Evolutionary conservation across 2,888 invertebrate genomes (phyloP), one percentile per base, ranked within the genome.

Genomic region (Acanthococcus lagerstroemiae): DNA sequence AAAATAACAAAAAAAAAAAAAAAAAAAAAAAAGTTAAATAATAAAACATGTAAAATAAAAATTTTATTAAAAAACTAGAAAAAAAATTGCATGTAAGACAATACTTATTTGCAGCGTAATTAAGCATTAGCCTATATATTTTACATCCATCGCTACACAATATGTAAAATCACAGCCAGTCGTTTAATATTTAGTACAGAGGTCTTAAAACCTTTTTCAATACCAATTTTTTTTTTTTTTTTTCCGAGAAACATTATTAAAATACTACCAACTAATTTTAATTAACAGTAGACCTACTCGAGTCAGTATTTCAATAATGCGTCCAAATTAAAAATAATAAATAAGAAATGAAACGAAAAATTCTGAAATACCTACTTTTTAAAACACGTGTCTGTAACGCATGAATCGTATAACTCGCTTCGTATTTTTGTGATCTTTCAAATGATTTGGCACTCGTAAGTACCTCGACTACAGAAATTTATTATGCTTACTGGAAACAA

Each of bases 161-260:
- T 60, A 60, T 60, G 60, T 60, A 60, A 60, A 60, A 60, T 60
- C 60, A 60, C 60, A 60, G 60, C 60, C 60, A 48, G 48, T 48
- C 50, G 60, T 60, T 60, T 46, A 26, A 26, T 46, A 48, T 56
- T 56, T 56, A 24, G 25, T 45, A 4, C 19, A 17, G 46, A 45
- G 19, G 19, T 45, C 15, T 45, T 7, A 45, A 17, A 45, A 45
- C 19, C 15, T 52, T 22, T 52, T 22, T 52, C 24, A n/a, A n/a
- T 48, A 48, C 19, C 48, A 48, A 17, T 19, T 19, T 48, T 9
- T 19, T 48, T 19, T 48, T 48, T 48, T 19, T 48, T 48, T 48
- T 17, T 48, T 48, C 17, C 15, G 9, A 48, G 12, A 37, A 37
- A 37, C 12, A 37, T 37, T 9, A 15, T 37, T 37, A 15, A n/a